Percentiles rank a stretch among this genome's conserved stretches.
Evolutionary conservation across 2,113 vertebrate species (phyloP).

Genomic region (Ceyx melanurus): DNA sequence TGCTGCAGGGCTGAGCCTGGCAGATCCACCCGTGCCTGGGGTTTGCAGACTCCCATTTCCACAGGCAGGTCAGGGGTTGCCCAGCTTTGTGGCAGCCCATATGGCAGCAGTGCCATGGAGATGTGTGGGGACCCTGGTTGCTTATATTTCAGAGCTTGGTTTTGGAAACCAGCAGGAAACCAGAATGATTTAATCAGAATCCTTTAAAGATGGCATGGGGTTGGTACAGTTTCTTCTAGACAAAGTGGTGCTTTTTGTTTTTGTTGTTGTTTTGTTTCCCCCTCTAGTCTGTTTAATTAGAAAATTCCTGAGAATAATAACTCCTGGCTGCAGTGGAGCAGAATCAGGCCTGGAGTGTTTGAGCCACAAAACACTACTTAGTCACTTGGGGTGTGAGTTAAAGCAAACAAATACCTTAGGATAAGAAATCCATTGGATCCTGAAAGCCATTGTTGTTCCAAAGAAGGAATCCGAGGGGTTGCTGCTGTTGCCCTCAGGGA

Average conservation of each 20-base stretch:
- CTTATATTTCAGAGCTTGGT: not conserved
- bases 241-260: not conserved
- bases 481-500: not conserved
- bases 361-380: not conserved
- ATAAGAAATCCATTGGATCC: not conserved
- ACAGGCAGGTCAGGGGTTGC: not conserved
- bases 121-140: not conserved
- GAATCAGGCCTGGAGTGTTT: not conserved
- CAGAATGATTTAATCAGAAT: not conserved
- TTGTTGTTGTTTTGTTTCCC: not conserved
- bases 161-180: not conserved
- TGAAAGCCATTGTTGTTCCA: not conserved
- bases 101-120: not conserved
- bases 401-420: not conserved
- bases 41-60: not conserved
- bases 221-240: not conserved
- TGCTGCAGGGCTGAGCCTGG: not conserved
- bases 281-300: not conserved
- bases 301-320: not conserved
- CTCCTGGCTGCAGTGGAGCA: not conserved
- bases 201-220: not conserved
- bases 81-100: not conserved
- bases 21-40: not conserved
- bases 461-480: not conserved
- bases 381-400: not conserved